Conservation (phyloP, 2,113 vertebrate species). For the Chaetorhynchus papuensis region DNA sequence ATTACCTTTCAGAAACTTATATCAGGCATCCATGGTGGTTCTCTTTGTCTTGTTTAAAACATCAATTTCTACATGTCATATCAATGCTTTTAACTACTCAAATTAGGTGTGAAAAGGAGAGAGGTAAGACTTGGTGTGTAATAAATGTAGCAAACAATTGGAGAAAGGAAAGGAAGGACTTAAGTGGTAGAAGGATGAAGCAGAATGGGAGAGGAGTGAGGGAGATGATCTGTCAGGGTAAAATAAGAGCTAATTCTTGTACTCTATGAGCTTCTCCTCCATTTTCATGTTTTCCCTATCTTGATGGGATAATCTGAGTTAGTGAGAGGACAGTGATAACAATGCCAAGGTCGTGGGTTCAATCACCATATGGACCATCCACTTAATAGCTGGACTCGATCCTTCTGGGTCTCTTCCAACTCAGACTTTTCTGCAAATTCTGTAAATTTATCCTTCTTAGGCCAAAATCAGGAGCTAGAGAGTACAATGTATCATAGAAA, state of each 20-base stretch:
- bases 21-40: not conserved
- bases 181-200: not conserved
- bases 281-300: not conserved
- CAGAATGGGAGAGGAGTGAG: not conserved
- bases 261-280: not conserved
- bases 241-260: not conserved
- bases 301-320: not conserved
- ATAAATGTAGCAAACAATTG: fast-evolving
- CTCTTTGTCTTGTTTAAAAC: not conserved
- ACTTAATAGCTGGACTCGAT: not conserved
- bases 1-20: not conserved
- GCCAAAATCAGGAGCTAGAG: not conserved
- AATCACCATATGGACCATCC: fast-evolving
- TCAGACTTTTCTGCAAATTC: not conserved
- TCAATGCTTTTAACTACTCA: not conserved
- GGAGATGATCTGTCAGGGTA: not conserved
- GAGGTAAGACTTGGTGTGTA: not conserved
- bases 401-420: not conserved
- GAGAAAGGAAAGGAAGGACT: not conserved
- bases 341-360: not conserved
- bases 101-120: not conserved
- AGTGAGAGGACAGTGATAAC: not conserved
- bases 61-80: not conserved
- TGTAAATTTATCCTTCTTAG: not conserved
- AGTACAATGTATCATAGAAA: not conserved